Base-by-base conservation (phyloP, 2,888 invertebrate species). In the Patella depressa region DNA sequence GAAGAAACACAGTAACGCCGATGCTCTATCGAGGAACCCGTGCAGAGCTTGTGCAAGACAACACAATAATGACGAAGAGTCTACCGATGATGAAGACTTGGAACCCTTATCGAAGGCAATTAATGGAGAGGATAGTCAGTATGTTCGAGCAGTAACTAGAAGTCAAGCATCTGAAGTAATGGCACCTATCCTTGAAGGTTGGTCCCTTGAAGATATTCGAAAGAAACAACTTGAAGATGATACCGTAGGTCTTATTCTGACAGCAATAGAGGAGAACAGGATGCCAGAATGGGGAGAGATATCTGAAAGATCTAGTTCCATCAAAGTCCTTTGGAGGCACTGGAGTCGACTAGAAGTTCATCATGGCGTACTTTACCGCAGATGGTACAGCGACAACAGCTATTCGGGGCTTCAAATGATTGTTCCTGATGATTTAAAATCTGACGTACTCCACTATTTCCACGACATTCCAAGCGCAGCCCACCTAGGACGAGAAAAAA, bases 1-100 rank as follows among this genome's bases (percentile, higher is more conserved):
- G 14, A 5, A 24, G n/a, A 24, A 34, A 65, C 77, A 77, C 29
- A 11, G n/a, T 12, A 74, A 77, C 55, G 77, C 77, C 3, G 74
- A 77, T 57, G 74, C 59, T 17, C 2, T 77, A 19, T 74, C 74
- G 12, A 74, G 73, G 24, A 55, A 71, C 7, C 71, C 75, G 7
- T 73, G 73, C 53, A 24, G 12, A 12, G 9, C 15, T n/a, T 29
- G 15, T 65, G 65, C 19, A 34, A 74, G 29, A 15, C 57, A 57
- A 57, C 57, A 57, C 57, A n/a, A 15, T 4, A 15, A 17, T 57
- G 57, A 17, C n/a, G n/a, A 17, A n/a, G 57, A n/a, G n/a, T 57
- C 57, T 3, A 15, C 57, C 17, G 34, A 45, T 45, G 34, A 45
- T 5, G 34, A 45, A 7, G 34, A 45, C 34, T 45, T 45, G 34